Percentiles rank a stretch among this genome's conserved stretches.
Evolutionary conservation across 2,113 vertebrate genomes (phyloP).

Genomic region (Leuciscus idus): DNA sequence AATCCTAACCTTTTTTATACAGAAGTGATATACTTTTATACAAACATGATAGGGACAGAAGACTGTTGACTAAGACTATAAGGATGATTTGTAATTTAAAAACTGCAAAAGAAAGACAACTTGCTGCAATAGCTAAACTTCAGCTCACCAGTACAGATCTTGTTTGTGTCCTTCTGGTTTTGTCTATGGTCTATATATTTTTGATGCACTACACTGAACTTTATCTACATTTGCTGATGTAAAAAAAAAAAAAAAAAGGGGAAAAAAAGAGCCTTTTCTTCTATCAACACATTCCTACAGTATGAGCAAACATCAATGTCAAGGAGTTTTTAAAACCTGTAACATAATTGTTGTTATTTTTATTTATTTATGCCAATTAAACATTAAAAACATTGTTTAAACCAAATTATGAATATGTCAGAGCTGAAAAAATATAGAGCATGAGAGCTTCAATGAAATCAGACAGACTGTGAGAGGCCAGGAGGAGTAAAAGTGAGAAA

Average conservation of each 20-base stretch:
- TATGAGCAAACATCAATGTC: background rate
- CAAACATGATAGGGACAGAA: background rate
- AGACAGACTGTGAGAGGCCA: constrained; percentile 29
- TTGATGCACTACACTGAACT: background rate
- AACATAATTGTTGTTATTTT: background rate
- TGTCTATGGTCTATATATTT: constrained; percentile 6
- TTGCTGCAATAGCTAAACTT: background rate
- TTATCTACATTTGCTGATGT: background rate
- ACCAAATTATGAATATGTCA: background rate
- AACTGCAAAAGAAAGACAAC: background rate
- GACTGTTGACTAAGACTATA: background rate
- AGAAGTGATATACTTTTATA: constrained; percentile 3
- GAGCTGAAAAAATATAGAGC: background rate
- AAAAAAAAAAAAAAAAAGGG: background rate
- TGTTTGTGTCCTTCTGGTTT: background rate
- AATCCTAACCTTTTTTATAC: background rate
- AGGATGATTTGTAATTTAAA: background rate
- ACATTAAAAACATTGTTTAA: constrained; percentile 3
- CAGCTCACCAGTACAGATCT: background rate
- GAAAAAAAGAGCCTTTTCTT: background rate
- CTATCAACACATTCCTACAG: background rate
- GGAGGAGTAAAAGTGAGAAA: background rate
- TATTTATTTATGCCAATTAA: constrained; percentile 29
- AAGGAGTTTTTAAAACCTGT: background rate
- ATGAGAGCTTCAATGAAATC: constrained; percentile 10